Conservation (phyloP, 2,113 vertebrate species). For the Illadopsis cleaveri region DNA sequence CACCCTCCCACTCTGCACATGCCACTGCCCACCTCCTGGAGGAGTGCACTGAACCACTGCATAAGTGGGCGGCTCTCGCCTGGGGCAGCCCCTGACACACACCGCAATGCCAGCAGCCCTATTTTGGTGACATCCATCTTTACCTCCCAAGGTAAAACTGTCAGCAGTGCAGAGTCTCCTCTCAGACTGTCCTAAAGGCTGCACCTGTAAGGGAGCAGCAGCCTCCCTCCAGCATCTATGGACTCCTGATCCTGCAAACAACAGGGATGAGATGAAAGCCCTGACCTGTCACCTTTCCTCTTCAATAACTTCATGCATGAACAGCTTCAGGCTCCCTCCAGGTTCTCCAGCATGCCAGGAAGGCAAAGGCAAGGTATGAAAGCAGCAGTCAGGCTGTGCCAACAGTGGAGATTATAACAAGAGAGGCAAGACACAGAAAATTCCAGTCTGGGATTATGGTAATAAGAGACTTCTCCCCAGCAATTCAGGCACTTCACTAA, state of each 20-base stretch:
- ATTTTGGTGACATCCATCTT: background rate
- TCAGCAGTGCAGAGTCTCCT: background rate
- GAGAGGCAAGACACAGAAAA: background rate
- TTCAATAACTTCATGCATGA: background rate
- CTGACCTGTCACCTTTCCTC: background rate
- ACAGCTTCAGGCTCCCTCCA: background rate
- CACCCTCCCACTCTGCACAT: background rate
- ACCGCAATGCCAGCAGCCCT: rapidly evolving
- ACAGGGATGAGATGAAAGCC: background rate
- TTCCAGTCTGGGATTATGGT: background rate
- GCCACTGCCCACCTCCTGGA: background rate
- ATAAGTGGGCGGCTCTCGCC: rapidly evolving
- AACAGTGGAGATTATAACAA: background rate
- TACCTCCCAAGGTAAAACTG: background rate
- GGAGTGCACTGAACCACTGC: rapidly evolving
- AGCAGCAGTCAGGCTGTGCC: background rate
- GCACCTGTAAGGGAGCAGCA: background rate
- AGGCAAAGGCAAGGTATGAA: background rate
- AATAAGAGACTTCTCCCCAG: background rate
- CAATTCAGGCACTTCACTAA: background rate
- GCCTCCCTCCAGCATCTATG: background rate
- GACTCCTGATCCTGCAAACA: background rate
- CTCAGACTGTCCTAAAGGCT: background rate
- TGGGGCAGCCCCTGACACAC: background rate
- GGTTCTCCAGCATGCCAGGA: background rate